Evolutionary conservation across 2,888 invertebrate genomes (phyloP).

Genomic region (Leptura quadrifasciata): DNA sequence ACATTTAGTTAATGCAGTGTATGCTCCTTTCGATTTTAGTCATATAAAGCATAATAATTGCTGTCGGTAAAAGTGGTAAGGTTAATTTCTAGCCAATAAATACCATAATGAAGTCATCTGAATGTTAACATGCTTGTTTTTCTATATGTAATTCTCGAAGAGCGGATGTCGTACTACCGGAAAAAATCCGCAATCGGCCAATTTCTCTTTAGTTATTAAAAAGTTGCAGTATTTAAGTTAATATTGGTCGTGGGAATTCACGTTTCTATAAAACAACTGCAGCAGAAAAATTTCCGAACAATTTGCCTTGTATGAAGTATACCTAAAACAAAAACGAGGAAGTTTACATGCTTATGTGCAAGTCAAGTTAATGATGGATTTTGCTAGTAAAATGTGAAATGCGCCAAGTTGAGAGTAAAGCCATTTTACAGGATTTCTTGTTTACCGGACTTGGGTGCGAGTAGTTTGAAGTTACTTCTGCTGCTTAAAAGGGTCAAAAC

Average conservation of each 20-base stretch:
- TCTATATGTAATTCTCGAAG: slow-evolving; percentile 2
- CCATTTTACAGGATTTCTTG: background rate
- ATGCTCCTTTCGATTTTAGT: background rate
- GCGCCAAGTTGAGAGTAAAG: background rate
- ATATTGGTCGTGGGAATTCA: slow-evolving; percentile 4
- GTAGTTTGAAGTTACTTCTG: background rate
- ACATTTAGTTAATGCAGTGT: background rate
- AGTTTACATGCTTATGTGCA: background rate
- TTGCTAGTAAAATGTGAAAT: background rate
- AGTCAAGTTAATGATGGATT: background rate
- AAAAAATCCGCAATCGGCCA: background rate
- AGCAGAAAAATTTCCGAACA: background rate
- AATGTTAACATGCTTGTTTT: background rate
- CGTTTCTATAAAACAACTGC: background rate
- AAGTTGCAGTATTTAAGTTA: background rate
- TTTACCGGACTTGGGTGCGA: background rate
- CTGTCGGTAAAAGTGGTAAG: background rate
- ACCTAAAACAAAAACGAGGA: background rate
- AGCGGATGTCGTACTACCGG: background rate
- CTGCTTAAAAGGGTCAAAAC: background rate
- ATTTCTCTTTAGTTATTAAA: slow-evolving; percentile 3
- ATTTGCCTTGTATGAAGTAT: background rate
- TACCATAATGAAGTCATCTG: background rate
- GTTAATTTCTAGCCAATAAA: background rate
- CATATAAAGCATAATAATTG: background rate